These are phyloP conservation scores for Chrysodeixis includens DNA, from an alignment of 2,888 invertebrate species.

Conservation along the genomic window DNA sequence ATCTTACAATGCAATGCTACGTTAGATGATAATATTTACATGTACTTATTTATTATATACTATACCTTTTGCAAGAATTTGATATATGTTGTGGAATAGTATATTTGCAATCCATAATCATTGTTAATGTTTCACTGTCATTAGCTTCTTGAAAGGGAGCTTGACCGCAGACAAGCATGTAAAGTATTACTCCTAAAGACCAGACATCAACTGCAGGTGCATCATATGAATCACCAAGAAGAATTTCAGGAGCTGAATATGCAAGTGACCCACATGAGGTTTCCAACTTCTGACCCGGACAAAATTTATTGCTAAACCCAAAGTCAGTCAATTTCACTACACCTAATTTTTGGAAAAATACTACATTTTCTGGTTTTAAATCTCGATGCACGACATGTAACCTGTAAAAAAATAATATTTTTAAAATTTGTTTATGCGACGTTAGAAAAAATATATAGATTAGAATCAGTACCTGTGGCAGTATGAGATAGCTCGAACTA, in stretches of 20 bases:
- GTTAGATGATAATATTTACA: too few species aligned
- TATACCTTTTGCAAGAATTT: conserved; percentile 93
- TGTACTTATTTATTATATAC: neutral
- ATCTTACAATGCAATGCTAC: too few species aligned
- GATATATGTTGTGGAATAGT: conserved; percentile 97
- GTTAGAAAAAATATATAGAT: neutral
- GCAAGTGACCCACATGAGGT: conserved; percentile 99
- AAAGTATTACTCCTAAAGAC: conserved; percentile 99
- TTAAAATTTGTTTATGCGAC: conserved; percentile 11
- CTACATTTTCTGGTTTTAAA: conserved; percentile 99
- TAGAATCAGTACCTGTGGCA: conserved; percentile 95
- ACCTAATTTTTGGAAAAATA: conserved; percentile 99
- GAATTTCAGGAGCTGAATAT: conserved; percentile 99
- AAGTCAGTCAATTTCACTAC: conserved; percentile 99
- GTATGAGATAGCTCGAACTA: conserved; percentile 98
- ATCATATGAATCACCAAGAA: conserved; percentile 99
- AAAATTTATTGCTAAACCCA: conserved; percentile 98
- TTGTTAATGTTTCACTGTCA: conserved; percentile 99
- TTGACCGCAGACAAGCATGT: conserved; percentile 99
- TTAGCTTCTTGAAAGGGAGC: conserved; percentile 99
- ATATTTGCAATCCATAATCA: conserved; percentile 99
- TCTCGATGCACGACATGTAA: conserved; percentile 94
- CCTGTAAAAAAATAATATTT: conserved; percentile 69
- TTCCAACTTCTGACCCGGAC: conserved; percentile 98
- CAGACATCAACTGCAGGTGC: conserved; percentile 99